phyloP scores from a whole-genome alignment of 2,888 invertebrate genomes.

The Allacma fusca region DNA sequence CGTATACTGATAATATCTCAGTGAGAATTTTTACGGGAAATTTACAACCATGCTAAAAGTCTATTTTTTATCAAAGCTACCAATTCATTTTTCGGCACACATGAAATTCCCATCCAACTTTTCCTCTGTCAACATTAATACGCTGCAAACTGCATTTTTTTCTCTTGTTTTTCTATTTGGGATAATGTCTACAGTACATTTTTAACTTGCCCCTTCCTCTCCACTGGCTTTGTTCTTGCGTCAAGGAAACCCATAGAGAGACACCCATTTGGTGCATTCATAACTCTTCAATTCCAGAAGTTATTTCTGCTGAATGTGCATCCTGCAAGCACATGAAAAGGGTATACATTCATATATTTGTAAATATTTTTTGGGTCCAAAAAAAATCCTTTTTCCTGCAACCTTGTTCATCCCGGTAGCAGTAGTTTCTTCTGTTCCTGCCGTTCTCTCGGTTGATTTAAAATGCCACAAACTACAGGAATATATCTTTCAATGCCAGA shows the following conservation, averaged over 20 bases:
- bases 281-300: neutral
- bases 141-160: constrained; percentile 14
- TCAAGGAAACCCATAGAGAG: neutral
- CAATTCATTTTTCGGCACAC: constrained; percentile 11
- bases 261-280: neutral
- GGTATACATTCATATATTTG: neutral
- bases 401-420: neutral
- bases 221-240: constrained; percentile 2
- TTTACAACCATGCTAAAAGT: constrained; percentile 2
- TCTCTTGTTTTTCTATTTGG: constrained; percentile 10
- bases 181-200: neutral
- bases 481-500: neutral
- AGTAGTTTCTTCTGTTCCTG: neutral
- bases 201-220: constrained; percentile 2
- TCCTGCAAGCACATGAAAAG: too few relatives aligned
- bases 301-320: neutral
- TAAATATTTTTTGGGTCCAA: neutral
- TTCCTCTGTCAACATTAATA: constrained; percentile 14
- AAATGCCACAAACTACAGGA: neutral
- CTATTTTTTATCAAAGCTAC: constrained; percentile 5
- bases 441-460: neutral
- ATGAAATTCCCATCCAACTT: neutral
- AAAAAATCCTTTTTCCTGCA: too few relatives aligned
- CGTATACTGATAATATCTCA: neutral
- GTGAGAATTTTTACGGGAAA: neutral